Percentiles rank a stretch among this genome's conserved stretches.
Conservation (phyloP, 37 sponge, comb jelly and placozoan species). For the Dysidea cf. avara region DNA sequence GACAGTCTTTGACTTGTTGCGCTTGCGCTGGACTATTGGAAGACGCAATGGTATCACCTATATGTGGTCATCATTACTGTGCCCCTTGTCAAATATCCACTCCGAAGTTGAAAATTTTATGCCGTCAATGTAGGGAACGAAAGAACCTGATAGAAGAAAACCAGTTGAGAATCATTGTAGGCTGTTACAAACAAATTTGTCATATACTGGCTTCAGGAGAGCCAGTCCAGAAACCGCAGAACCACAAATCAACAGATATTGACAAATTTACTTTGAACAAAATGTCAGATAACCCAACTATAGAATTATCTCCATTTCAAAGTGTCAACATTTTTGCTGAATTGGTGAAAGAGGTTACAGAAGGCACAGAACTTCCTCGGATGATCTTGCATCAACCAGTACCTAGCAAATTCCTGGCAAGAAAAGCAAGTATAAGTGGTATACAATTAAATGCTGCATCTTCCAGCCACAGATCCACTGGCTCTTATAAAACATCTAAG, state of each 20-base stretch:
- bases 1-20: slow-evolving; percentile 78
- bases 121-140: slow-evolving; percentile 72
- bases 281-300: no score
- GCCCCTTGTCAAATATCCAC: slow-evolving; percentile 52
- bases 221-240: no score
- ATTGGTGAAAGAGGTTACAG: slow-evolving; percentile 44
- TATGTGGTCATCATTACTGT: slow-evolving; percentile 82
- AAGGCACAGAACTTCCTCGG: slow-evolving; percentile 47
- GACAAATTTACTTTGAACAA: no score
- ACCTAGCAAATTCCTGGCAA: no score
- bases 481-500: no score
- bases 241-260: neutral
- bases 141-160: slow-evolving; percentile 41
- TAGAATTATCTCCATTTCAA: neutral
- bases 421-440: no score
- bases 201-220: slow-evolving; percentile 12
- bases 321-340: slow-evolving; percentile 40
- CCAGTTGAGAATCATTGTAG: slow-evolving; percentile 57
- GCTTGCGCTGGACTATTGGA: slow-evolving; percentile 73
- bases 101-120: slow-evolving; percentile 64
- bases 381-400: slow-evolving; percentile 20
- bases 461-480: no score
- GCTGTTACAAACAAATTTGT: slow-evolving; percentile 62
- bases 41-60: slow-evolving; percentile 68
- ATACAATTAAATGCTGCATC: no score